A percentile compares a stretch with the other conserved stretches of the same genome.
Conservation (phyloP, 2,113 vertebrate genomes). For the Daphoenositta chrysoptera region DNA sequence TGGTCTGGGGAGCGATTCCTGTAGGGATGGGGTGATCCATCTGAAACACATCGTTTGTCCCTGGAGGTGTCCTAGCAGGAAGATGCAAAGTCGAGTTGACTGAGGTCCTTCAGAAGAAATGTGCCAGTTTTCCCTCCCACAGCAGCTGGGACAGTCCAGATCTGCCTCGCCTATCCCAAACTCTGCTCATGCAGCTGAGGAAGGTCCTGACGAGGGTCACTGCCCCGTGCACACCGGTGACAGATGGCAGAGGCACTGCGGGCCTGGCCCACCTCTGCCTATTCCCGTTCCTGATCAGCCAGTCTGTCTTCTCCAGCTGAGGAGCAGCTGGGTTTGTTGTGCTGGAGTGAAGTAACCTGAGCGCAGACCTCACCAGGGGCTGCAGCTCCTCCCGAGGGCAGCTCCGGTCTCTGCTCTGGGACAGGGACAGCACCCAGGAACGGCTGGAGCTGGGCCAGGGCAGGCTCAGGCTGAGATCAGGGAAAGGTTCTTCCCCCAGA, state of each 20-base stretch:
- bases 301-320: neutral
- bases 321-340: neutral
- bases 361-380: neutral
- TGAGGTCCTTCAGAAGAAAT: neutral
- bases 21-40: neutral
- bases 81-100: neutral
- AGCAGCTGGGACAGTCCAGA: neutral
- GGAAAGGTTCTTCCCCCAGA: neutral
- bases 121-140: neutral
- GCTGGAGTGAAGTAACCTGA: neutral
- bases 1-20: neutral
- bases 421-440: neutral
- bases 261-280: neutral
- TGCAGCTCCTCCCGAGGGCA: neutral
- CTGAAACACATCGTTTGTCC: fast-evolving
- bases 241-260: neutral
- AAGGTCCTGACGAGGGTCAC: neutral
- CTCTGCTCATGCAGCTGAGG: neutral
- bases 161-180: neutral
- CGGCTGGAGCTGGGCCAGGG: neutral
- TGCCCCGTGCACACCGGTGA: fast-evolving
- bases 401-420: neutral
- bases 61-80: neutral
- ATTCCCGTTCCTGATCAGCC: neutral
- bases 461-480: neutral